Percentiles rank a stretch among this genome's conserved stretches.
phyloP scores from a whole-genome alignment of 2,113 vertebrate genomes.

The Dendrocopos noguchii region DNA sequence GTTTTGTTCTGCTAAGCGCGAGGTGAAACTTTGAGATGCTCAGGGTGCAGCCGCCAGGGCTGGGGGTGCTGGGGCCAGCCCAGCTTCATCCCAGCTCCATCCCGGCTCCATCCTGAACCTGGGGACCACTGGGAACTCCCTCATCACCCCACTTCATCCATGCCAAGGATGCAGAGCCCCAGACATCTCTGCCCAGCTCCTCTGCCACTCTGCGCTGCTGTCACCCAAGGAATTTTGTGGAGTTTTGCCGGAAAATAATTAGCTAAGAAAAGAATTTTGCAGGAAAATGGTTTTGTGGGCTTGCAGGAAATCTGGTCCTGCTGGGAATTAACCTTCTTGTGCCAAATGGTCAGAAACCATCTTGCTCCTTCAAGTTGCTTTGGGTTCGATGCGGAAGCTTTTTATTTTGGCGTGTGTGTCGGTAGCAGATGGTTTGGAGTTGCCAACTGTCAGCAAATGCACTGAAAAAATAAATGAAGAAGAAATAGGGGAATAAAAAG shows the following conservation, averaged over 20 bases:
- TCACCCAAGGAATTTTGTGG: fast-evolving
- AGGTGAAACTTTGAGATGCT: slow-evolving; percentile 68
- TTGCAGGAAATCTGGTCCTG: not conserved
- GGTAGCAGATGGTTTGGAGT: slow-evolving; percentile 33
- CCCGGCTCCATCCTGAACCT: not conserved
- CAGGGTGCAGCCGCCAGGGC: not conserved
- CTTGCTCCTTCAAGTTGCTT: fast-evolving
- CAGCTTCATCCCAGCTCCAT: not conserved
- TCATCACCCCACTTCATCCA: fast-evolving
- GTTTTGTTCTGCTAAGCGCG: slow-evolving; percentile 78
- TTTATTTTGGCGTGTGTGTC: not conserved
- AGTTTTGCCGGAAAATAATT: not conserved
- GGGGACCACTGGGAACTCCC: not conserved
- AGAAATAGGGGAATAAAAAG: not conserved
- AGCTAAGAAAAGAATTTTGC: not conserved
- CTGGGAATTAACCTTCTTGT: not conserved
- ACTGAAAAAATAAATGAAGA: not conserved
- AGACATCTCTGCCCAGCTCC: not conserved
- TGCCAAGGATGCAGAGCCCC: not conserved
- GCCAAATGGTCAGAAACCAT: not conserved
- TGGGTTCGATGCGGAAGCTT: not conserved
- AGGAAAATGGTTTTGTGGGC: not conserved
- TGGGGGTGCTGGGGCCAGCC: not conserved
- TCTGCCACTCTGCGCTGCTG: not conserved
- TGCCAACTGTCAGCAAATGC: slow-evolving; percentile 42